These are phyloP conservation scores for Aeoliscus strigatus DNA, from an alignment of 2,797 vertebrate species.

Conservation along the genomic window DNA sequence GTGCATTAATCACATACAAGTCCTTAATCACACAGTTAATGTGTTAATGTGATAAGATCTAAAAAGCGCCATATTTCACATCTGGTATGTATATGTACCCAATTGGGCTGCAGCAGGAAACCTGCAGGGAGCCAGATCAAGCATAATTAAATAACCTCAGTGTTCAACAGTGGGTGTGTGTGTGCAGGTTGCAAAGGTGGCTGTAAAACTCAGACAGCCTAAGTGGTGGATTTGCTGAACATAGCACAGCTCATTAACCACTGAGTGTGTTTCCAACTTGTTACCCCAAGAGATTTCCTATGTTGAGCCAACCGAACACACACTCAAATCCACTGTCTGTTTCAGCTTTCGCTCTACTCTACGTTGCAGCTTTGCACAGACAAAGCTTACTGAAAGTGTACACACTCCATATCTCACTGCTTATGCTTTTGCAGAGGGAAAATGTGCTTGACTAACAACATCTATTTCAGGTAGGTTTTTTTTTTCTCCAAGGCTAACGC, in stretches of 20 bases:
- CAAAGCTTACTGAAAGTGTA: neutral
- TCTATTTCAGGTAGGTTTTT: constrained; percentile 5
- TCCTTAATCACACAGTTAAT: no score
- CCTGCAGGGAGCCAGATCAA: constrained; percentile 37
- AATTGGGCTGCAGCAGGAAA: constrained; percentile 8
- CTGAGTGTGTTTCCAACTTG: constrained; percentile 21
- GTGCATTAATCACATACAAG: no score
- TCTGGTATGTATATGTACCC: neutral
- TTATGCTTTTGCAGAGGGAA: constrained; percentile 4
- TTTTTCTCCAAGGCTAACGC: neutral
- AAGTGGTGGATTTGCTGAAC: constrained; percentile 38
- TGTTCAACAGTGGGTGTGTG: constrained; percentile 19
- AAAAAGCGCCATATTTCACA: no score
- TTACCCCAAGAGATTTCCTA: constrained; percentile 16
- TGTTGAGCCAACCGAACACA: constrained; percentile 20
- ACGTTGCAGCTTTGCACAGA: no score
- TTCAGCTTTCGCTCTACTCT: no score
- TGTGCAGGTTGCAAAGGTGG: constrained; percentile 40
- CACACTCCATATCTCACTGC: no score
- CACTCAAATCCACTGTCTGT: no score
- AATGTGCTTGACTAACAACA: neutral
- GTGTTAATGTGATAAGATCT: no score
- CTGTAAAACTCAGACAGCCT: constrained; percentile 22
- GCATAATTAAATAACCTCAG: constrained; percentile 41
- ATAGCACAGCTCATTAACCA: constrained; percentile 48